Base-by-base conservation (phyloP, 2,888 invertebrate genomes). In the Nycteola revayana region DNA sequence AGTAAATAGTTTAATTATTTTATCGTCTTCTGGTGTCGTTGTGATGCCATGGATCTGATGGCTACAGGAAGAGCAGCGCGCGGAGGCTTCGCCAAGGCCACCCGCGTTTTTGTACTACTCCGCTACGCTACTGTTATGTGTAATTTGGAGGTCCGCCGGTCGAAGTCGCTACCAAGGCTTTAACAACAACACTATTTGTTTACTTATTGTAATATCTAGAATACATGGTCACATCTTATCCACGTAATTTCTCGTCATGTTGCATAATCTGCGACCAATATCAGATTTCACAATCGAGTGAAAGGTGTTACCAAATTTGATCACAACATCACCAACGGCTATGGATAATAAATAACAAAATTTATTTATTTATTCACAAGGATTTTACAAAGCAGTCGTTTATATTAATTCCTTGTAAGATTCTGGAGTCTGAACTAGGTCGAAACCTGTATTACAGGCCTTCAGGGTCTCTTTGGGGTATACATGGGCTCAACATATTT, bases 111-210 rank as follows among this genome's bases (percentile, higher is more conserved):
- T 74, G 75, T 81, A 74, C 69, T 63, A 69, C 57, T 75, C 65
- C 64, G 75, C 73, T 67, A 75, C 74, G 75, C 76, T 69, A 78
- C 79, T 84, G 85, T 85, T 86, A 84, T 88, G 88, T 87, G 87
- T 88, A 85, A 83, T 87, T 88, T 87, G 81, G 83, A 87, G 88
- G 87, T 88, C 87, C 85, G 71, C 66, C 75, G 79, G 83, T 85
- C 81, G 74, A 74, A 70, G 66, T 68, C 65, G 52, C 67, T 42
- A 62, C 57, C 76, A 75, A 81, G 74, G 78, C 67, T 73, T 68
- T 60, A 44, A 55, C 60, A 34, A 60, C 5, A 3, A 3, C 2
- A 2, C 14, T 14, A 14, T 14, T 14, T 14, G 14, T 14, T 14
- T 14, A 14, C 48, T 42, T 47, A 42, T 41, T 38, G 35, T 30